A percentile compares a stretch with the other conserved stretches of the same genome.
These are phyloP conservation scores for Ormyrus pomaceus DNA, from an alignment of 2,888 invertebrate genomes.

Conservation along the genomic window DNA sequence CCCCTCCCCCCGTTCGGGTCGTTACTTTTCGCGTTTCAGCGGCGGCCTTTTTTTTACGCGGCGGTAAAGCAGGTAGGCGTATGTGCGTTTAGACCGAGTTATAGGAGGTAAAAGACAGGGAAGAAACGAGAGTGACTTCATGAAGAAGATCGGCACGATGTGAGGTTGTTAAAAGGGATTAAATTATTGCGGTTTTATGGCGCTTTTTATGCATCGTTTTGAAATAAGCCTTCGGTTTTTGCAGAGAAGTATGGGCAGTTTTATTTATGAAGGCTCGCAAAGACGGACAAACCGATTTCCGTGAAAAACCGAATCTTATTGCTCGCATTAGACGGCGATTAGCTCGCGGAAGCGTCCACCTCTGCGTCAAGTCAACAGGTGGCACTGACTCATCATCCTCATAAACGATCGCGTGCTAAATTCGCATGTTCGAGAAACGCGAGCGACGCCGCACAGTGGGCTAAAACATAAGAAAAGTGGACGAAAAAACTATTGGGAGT, in stretches of 20 bases:
- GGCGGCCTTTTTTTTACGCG: not conserved
- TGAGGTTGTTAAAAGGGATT: conserved; percentile 27
- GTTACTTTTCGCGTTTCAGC: conserved; percentile 33
- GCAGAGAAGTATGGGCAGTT: not conserved
- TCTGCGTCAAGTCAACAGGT: conserved; percentile 42
- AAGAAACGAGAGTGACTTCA: not conserved
- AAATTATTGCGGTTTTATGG: conserved; percentile 40
- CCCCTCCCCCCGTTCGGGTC: not conserved
- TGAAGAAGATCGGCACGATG: conserved; percentile 18
- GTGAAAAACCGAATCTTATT: conserved; percentile 49
- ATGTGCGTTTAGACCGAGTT: not conserved
- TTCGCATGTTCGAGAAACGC: not conserved
- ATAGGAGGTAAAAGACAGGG: not conserved
- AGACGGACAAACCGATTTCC: not conserved
- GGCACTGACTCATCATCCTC: conserved; percentile 14
- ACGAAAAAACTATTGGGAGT: no score
- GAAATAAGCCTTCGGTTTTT: conserved; percentile 10
- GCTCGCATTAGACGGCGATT: conserved; percentile 23
- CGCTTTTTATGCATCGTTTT: conserved; percentile 8
- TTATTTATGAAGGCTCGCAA: no score
- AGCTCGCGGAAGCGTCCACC: conserved; percentile 4
- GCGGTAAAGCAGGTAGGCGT: not conserved
- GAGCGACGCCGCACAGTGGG: no score
- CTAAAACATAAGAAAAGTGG: no score
- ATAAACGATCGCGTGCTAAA: conserved; percentile 20